A percentile compares a stretch with the other conserved stretches of the same genome.
Evolutionary conservation across 2,113 vertebrate genomes (phyloP).

Genomic region (Marcusenius ussheri): DNA sequence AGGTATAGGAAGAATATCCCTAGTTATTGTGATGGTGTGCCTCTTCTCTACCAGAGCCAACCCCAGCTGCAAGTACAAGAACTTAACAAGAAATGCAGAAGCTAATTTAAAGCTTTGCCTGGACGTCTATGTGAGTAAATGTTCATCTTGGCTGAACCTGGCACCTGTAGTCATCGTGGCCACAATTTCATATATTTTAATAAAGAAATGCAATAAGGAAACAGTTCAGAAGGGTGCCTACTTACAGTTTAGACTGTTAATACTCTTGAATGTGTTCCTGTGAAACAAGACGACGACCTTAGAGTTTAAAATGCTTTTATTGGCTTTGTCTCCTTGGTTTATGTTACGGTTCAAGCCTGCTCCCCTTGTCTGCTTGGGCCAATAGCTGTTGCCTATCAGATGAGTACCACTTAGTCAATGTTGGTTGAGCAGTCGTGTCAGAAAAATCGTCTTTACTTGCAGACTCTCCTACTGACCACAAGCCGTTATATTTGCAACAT

Average conservation of each 20-base stretch:
- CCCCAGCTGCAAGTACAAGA: background rate
- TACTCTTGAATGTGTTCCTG: background rate
- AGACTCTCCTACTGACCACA: background rate
- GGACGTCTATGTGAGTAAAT: background rate
- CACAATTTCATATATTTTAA: background rate
- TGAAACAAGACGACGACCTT: background rate
- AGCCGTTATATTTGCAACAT: background rate
- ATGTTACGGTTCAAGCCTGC: background rate
- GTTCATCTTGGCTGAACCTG: background rate
- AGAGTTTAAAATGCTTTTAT: background rate
- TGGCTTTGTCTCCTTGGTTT: background rate
- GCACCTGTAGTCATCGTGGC: background rate
- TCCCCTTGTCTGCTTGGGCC: background rate
- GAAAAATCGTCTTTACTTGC: background rate
- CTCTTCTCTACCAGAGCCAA: background rate
- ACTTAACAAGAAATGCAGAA: background rate
- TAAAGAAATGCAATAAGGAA: background rate
- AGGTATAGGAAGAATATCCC: background rate
- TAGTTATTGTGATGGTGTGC: background rate
- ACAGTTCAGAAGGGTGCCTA: background rate
- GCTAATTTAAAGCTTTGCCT: background rate
- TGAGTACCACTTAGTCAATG: background rate
- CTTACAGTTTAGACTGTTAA: background rate
- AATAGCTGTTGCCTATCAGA: background rate
- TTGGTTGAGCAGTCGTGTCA: background rate